Base-by-base conservation (phyloP, 2,888 invertebrate species). In the Lithophane socia region DNA sequence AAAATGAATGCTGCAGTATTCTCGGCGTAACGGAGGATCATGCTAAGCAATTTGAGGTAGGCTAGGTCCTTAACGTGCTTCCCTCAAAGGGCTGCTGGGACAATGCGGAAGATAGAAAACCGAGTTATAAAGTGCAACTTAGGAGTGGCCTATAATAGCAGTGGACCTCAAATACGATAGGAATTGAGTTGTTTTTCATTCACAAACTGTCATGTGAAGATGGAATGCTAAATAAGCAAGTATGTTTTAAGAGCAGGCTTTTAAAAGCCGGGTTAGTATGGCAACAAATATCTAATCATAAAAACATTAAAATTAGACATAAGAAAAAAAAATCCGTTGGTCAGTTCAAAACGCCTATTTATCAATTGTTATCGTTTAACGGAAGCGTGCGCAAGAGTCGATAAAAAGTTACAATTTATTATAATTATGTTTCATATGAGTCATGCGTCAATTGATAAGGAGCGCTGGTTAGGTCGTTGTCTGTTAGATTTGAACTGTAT, bases 351-450 rank as follows among this genome's bases (percentile, higher is more conserved):
- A 52, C 12, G 24, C 37, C 44, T 58, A 52, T 44, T 75, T 80
- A 84, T 84, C 82, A 78, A 68, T 61, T 47, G 54, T 72, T 86
- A 86, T 84, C 76, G 65, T 54, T 12, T n/a, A 63, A 74, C 82
- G 87, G 84, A 84, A 86, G 84, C 84, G 73, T 78, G 81, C 78
- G 70, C 68, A 52, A 58, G 78, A 66, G 68, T 52, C 56, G 83
- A 84, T 84, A 86, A 83, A 85, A 77, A 74, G 68, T 82, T 75
- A 37, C 37, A 85, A 83, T 78, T 72, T 75, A 81, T 73, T 81
- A 81, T 70, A 77, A 86, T 74, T 82, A 73, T 65, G 24, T 12
- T 66, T 37, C 52, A n/a, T 64, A 52, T 86, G 83, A 84, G 13
- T 86, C 86, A 83, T 52, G 7, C 37, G 68, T 24, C 49, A 47